phyloP scores from a whole-genome alignment of 2,113 vertebrate genomes.

The Lophura nycthemera region DNA sequence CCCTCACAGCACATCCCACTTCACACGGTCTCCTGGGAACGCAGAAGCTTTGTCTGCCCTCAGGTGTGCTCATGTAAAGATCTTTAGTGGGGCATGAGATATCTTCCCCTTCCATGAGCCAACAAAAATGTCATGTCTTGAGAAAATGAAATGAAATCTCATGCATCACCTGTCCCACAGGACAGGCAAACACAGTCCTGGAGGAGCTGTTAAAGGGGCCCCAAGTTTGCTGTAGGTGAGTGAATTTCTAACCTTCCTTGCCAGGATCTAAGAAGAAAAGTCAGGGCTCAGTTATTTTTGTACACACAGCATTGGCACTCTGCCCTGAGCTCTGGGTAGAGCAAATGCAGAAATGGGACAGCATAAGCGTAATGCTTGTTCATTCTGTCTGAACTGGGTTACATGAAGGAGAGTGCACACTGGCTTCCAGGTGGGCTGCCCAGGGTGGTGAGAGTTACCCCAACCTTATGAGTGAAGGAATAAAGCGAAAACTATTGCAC shows the following conservation, averaged over 20 bases:
- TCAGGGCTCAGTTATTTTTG: background rate
- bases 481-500: background rate
- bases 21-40: background rate
- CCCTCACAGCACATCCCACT: background rate
- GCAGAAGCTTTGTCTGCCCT: background rate
- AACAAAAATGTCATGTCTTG: slow-evolving; percentile 52
- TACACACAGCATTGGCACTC: background rate
- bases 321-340: slow-evolving; percentile 21
- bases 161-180: background rate
- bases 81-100: background rate
- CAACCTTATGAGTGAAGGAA: background rate
- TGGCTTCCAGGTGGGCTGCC: background rate
- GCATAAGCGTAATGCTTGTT: slow-evolving; percentile 11
- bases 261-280: background rate
- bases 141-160: slow-evolving; percentile 35
- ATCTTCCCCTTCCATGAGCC: slow-evolving; percentile 5
- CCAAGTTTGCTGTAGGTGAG: background rate
- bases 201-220: background rate
- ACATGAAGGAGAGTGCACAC: background rate
- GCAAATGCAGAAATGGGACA: background rate
- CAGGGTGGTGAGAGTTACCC: background rate
- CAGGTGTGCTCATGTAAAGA: background rate
- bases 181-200: background rate
- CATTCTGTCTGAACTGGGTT: background rate
- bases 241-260: background rate